Base-by-base conservation (phyloP, 2,113 vertebrate genomes). In the Meleagris gallopavo region DNA sequence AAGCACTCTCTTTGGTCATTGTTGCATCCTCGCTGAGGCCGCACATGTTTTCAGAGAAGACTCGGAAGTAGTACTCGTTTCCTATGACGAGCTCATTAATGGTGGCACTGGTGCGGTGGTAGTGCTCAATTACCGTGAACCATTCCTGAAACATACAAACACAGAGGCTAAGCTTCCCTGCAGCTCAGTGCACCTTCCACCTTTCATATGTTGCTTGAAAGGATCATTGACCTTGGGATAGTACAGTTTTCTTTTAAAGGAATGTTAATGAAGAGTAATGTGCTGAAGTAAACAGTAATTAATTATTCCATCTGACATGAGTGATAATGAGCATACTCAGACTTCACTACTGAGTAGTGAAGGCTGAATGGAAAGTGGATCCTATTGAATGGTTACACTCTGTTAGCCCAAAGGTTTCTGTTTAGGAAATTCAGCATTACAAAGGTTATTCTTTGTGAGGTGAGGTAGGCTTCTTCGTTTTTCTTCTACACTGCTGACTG, bases 41-140 rank as follows among this genome's bases (percentile, higher is more conserved):
- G 0, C 99, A 99, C 98, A 99, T 99, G 94, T 99, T 99, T 94
- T 99, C 99, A 8, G 99, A 96, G 41, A 98, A 99, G 96, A 99
- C 95, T 43, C 99, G 98, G 98, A 99, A 99, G 97, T 98, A 99
- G 92, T 99, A 99, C 75, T 99, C 99, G 0, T 99, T 99, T 30
- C 99, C 99, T 41, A 99, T 98, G 95, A 99, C 98, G 88, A 99
- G 98, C 62, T 99, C 99, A 2, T 98, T 98, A 91, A 99, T 98
- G 96, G 99, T 99, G 92, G 99, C 98, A 22, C 96, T 99, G 90
- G 97, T 99, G 95, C 99, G 98, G 97, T 99, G 99, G 92, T 99
- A 99, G 91, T 99, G 99, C 95, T 99, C 99, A 2, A 99, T 97
- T 54, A 98, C 98, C 0, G 98, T 98, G 96, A 98, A 98, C 98